Evolutionary conservation across 2,888 invertebrate genomes (phyloP).

Genomic region (Leptopilina syphax): DNA sequence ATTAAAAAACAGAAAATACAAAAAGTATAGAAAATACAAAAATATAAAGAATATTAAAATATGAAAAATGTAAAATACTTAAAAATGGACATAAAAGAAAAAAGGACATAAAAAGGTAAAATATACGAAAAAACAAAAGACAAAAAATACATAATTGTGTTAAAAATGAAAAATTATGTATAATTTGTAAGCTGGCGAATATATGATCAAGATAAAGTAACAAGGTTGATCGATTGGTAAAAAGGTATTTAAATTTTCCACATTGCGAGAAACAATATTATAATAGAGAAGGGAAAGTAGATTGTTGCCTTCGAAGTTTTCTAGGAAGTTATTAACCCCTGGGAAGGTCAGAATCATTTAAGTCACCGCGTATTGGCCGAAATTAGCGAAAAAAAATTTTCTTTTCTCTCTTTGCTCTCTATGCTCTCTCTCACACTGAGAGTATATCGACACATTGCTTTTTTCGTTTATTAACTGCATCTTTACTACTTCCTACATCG

Average conservation of each 20-base stretch:
- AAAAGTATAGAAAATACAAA: too few species aligned
- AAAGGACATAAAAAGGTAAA: too few species aligned
- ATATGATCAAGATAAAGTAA: background rate
- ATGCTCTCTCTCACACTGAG: background rate
- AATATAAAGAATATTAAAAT: too few species aligned
- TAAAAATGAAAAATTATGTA: background rate
- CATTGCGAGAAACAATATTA: background rate
- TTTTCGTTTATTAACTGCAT: conserved; percentile 22
- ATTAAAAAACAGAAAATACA: too few species aligned
- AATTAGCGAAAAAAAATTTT: conserved; percentile 12
- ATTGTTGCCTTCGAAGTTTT: conserved; percentile 22
- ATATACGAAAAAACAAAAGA: too few species aligned
- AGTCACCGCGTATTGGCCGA: background rate
- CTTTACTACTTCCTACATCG: conserved; percentile 31
- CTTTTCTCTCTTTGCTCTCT: background rate
- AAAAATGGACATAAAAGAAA: too few species aligned
- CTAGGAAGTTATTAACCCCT: conserved; percentile 41
- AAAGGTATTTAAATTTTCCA: background rate
- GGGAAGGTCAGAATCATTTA: conserved; percentile 22
- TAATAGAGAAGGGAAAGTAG: conserved; percentile 16
- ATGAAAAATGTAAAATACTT: too few species aligned
- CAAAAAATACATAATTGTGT: too few species aligned
- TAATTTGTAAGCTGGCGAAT: background rate
- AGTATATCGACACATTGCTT: background rate
- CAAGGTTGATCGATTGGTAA: conserved; percentile 24